phyloP scores from a whole-genome alignment of 2,797 vertebrate genomes.

The Cichlasoma orientale region DNA sequence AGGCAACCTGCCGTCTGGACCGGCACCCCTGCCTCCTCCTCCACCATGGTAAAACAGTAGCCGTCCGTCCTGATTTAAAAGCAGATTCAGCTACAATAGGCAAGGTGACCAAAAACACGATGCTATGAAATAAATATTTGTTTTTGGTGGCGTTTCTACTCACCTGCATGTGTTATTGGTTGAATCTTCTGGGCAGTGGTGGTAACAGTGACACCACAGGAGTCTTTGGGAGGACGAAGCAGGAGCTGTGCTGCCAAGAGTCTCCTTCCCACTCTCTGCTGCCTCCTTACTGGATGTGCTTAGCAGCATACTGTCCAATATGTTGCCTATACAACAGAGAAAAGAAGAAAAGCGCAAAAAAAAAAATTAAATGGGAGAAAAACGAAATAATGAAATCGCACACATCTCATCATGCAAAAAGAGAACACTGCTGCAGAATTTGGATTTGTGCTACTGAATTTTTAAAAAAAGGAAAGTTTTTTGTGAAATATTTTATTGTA shows the following conservation, averaged over 20 bases:
- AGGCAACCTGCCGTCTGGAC: slow-evolving; percentile 93
- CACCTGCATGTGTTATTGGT: slow-evolving; percentile 96
- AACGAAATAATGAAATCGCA: background rate
- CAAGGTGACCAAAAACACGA: background rate
- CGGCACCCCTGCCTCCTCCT: slow-evolving; percentile 90
- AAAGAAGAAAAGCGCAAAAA: slow-evolving; percentile 18
- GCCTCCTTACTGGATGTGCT: slow-evolving; percentile 87
- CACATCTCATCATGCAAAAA: background rate
- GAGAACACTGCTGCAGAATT: slow-evolving; percentile 1
- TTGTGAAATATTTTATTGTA: too few relatives aligned
- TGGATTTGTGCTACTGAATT: background rate
- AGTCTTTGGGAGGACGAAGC: slow-evolving; percentile 83
- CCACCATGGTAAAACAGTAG: slow-evolving; percentile 96
- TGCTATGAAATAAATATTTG: background rate
- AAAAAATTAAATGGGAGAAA: slow-evolving; percentile 3
- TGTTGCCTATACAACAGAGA: slow-evolving; percentile 74
- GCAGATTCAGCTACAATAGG: background rate
- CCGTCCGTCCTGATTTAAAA: slow-evolving; percentile 87
- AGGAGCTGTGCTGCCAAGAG: slow-evolving; percentile 83
- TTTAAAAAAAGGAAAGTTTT: background rate
- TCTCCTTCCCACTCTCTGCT: slow-evolving; percentile 83
- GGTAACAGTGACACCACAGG: slow-evolving; percentile 91
- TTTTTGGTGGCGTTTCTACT: background rate
- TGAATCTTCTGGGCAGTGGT: slow-evolving; percentile 93
- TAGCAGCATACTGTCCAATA: slow-evolving; percentile 88